A percentile compares a stretch with the other conserved stretches of the same genome.
Evolutionary conservation across 2,888 invertebrate species (phyloP).

Genomic region (Argyra leucocephala): DNA sequence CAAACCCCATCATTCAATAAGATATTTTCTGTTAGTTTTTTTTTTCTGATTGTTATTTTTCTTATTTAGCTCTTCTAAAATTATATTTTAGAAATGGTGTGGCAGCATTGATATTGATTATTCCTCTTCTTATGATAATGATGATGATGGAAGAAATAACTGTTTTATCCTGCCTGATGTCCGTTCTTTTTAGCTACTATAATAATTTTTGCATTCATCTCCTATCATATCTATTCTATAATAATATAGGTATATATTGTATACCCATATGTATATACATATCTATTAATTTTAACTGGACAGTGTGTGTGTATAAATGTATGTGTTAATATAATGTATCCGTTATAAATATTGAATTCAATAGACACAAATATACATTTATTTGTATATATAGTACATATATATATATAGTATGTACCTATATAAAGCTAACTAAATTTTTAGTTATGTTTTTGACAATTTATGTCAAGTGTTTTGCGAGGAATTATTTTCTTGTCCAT

Average conservation of each 20-base stretch:
- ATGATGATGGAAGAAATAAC: neutral
- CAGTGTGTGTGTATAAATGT: neutral
- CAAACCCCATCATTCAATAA: slow-evolving; percentile 1
- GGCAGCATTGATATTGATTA: neutral
- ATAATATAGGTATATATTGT: neutral
- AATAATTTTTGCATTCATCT: neutral
- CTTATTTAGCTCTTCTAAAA: neutral
- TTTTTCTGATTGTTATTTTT: neutral
- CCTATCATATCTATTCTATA: neutral
- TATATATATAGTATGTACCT: neutral
- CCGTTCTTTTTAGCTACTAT: slow-evolving; percentile 3
- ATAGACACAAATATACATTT: neutral
- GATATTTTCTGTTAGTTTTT: neutral
- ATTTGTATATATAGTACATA: neutral
- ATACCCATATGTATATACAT: neutral
- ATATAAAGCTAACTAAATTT: neutral
- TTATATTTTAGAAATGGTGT: neutral
- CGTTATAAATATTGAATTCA: neutral
- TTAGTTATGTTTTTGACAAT: slow-evolving; percentile 13
- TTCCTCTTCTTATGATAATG: too few species aligned
- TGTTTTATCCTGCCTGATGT: neutral
- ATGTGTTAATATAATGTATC: neutral
- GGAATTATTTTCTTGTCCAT: slow-evolving; percentile 12
- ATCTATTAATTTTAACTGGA: neutral
- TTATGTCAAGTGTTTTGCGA: slow-evolving; percentile 13